phyloP scores from a whole-genome alignment of 2,113 vertebrate species.

The Amazona vittata region DNA sequence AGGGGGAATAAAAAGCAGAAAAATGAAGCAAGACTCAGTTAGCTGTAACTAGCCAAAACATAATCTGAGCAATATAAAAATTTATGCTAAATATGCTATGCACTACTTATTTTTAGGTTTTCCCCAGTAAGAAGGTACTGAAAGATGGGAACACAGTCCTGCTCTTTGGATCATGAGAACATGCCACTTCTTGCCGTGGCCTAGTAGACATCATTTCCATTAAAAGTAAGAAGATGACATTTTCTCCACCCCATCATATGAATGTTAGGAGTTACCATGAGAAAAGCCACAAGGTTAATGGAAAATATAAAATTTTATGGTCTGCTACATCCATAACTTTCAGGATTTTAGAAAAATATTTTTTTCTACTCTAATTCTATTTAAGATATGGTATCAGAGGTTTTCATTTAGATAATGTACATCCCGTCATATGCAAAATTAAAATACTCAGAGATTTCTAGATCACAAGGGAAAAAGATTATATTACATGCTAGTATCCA shows the following conservation, averaged over 20 bases:
- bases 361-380: background rate
- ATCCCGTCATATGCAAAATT: background rate
- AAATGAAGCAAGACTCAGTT: background rate
- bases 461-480: background rate
- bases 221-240: background rate
- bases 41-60: background rate
- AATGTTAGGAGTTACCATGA: background rate
- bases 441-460: background rate
- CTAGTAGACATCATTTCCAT: background rate
- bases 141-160: fast-evolving
- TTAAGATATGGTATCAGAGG: background rate
- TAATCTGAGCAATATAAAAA: background rate
- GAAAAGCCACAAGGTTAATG: background rate
- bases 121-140: background rate
- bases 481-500: background rate
- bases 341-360: background rate
- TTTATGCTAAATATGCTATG: background rate
- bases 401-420: constrained; percentile 17
- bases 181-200: background rate
- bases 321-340: background rate
- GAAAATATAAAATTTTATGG: background rate
- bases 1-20: background rate
- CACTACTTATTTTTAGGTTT: background rate
- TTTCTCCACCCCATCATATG: background rate
- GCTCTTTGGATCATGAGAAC: background rate